Conservation (phyloP, 1,140 invertebrate genomes). For the Lethrus apterus region DNA sequence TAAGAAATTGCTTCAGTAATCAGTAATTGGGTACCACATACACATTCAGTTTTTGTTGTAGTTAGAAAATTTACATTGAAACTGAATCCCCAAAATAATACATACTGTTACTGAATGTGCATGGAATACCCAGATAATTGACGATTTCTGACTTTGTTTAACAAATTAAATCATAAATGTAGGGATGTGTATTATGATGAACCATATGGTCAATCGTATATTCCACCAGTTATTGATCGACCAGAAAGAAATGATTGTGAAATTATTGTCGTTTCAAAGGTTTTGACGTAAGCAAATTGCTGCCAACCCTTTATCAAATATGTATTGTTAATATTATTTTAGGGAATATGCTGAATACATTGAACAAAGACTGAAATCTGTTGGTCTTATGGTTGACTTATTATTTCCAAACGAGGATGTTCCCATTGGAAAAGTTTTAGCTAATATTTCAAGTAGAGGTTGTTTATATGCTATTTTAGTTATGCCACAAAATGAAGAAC, state of each 20-base stretch:
- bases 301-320: slow-evolving; percentile 1
- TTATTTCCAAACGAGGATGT: slow-evolving; percentile 86
- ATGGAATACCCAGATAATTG: too few relatives aligned
- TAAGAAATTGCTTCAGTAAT: slow-evolving; percentile 2
- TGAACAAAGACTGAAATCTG: slow-evolving; percentile 70
- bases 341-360: slow-evolving; percentile 87
- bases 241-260: slow-evolving; percentile 75
- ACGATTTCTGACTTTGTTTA: too few relatives aligned
- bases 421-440: slow-evolving; percentile 73
- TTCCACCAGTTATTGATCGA: slow-evolving; percentile 33
- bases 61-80: too few relatives aligned
- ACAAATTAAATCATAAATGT: too few relatives aligned
- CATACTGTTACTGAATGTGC: too few relatives aligned
- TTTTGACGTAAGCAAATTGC: slow-evolving; percentile 61
- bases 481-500: slow-evolving; percentile 74
- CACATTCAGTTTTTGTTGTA: too few relatives aligned
- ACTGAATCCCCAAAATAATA: too few relatives aligned
- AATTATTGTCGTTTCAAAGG: slow-evolving; percentile 75
- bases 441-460: slow-evolving; percentile 76
- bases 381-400: slow-evolving; percentile 75
- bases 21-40: too few relatives aligned
- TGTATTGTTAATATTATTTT: slow-evolving; percentile 24
- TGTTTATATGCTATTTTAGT: slow-evolving; percentile 85
- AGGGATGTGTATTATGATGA: slow-evolving; percentile 15
- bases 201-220: slow-evolving; percentile 30